Base-by-base conservation (phyloP, 2,113 vertebrate species). In the Syngnathus scovelli region DNA sequence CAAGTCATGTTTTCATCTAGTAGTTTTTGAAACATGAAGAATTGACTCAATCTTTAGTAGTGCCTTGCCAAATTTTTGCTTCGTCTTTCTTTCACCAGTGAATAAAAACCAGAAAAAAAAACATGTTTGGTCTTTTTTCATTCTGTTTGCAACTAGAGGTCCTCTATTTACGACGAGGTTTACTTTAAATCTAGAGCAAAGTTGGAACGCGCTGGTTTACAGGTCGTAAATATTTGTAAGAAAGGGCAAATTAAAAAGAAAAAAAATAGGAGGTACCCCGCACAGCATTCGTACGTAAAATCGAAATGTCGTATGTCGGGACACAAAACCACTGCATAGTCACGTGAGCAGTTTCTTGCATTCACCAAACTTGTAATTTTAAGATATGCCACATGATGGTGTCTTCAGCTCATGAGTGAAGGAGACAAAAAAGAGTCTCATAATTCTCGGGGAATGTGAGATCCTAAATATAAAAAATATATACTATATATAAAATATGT, bases 21-120 rank as follows among this genome's bases (percentile, higher is more conserved):
- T 2, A 21, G 49, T 52, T 52, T 54, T 78, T 69, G 58, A 81
- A 71, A 66, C 59, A 67, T 67, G 76, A 80, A 68, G 46, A 64
- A 80, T 52, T 51, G 64, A 78, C 72, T 48, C 37, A 64, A 74
- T 75, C 63, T 41, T 51, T 70, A 70, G 79, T 72, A 69, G 81
- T 86, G 84, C 85, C 85, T 90, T 85, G 68, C 78, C 78, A 72
- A 69, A 68, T 71, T 78, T 78, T 80, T 90, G 86, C 88, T 90
- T 89, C 38, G 66, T 87, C 78, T 88, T 86, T 79, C 82, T 85
- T 87, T 87, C 77, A 86, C 64, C 71, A 85, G 83, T 85, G 68
- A 92, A 90, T 91, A 90, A 91, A 91, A 85, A n/a, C 79, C 74
- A 62, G 71, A 71, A 79, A 61, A 66, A 82, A 78, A 62, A 63